Percentiles rank a stretch among this genome's conserved stretches.
Evolutionary conservation across 2,797 vertebrate genomes (phyloP).

Genomic region (Sus cebifrons): DNA sequence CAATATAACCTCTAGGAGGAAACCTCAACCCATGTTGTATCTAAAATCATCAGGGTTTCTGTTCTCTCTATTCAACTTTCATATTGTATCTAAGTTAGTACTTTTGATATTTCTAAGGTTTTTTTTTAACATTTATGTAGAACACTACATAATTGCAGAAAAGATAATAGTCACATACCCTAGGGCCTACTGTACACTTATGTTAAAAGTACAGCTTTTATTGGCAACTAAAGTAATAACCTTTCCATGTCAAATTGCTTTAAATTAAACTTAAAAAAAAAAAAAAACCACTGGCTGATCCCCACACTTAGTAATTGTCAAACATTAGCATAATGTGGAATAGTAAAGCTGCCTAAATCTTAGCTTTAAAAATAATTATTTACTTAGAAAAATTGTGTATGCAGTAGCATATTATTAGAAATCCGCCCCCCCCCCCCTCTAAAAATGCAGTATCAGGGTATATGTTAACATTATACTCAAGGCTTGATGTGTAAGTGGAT

Average conservation of each 20-base stretch:
- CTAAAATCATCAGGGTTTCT: slow-evolving; percentile 81
- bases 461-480: slow-evolving; percentile 83
- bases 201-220: slow-evolving; percentile 94
- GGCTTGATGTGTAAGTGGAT: slow-evolving; percentile 81
- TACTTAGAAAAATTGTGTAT: slow-evolving; percentile 92
- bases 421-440: slow-evolving; percentile 70
- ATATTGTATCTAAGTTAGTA: slow-evolving; percentile 89
- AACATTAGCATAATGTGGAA: slow-evolving; percentile 92
- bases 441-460: slow-evolving; percentile 74
- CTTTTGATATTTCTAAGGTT: slow-evolving; percentile 92
- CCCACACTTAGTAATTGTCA: slow-evolving; percentile 93
- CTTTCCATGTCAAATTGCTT: slow-evolving; percentile 94
- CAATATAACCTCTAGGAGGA: slow-evolving; percentile 91
- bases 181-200: slow-evolving; percentile 93
- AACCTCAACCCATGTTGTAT: slow-evolving; percentile 91
- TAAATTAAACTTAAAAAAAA: slow-evolving; percentile 92
- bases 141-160: slow-evolving; percentile 94
- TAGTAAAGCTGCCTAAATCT: slow-evolving; percentile 91
- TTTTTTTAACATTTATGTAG: slow-evolving; percentile 93
- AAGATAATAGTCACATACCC: slow-evolving; percentile 94
- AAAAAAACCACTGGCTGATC: slow-evolving; percentile 90
- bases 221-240: slow-evolving; percentile 94
- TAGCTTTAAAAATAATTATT: slow-evolving; percentile 93
- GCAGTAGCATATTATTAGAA: slow-evolving; percentile 88
- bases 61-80: slow-evolving; percentile 86